Evolutionary conservation across 2,888 invertebrate genomes (phyloP).

Genomic region (Griposia aprilina): DNA sequence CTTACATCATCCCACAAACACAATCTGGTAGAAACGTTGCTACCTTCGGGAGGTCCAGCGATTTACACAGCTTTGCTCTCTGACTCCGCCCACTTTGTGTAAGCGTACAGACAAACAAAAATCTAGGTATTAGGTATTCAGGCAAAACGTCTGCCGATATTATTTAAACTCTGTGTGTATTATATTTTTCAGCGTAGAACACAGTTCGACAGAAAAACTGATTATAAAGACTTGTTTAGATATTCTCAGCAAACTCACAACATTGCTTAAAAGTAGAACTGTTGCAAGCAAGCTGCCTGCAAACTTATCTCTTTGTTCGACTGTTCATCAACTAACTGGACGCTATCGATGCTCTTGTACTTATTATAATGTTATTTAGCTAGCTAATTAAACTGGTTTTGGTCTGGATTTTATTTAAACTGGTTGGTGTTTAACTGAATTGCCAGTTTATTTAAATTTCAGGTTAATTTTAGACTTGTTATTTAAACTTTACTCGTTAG

Average conservation of each 20-base stretch:
- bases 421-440: background rate
- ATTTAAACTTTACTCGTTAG: background rate
- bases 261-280: background rate
- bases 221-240: background rate
- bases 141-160: background rate
- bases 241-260: background rate
- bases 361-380: slow-evolving; percentile 9
- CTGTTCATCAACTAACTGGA: background rate
- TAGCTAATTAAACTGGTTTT: slow-evolving; percentile 17
- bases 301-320: background rate
- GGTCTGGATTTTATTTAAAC: no score
- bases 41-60: slow-evolving; percentile 34
- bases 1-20: slow-evolving; percentile 30
- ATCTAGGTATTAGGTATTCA: background rate
- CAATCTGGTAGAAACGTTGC: slow-evolving; percentile 28
- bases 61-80: slow-evolving; percentile 41
- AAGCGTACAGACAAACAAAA: background rate
- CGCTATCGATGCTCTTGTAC: slow-evolving; percentile 19
- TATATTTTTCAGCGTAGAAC: background rate
- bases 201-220: background rate
- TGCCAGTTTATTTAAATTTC: background rate
- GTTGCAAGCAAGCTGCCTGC: background rate
- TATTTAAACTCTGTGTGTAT: background rate
- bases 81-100: slow-evolving; percentile 16
- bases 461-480: background rate